Percentiles rank a stretch among this genome's conserved stretches.
These are phyloP conservation scores for Cephus runcator DNA, from an alignment of 2,888 invertebrate species.

Conservation along the genomic window DNA sequence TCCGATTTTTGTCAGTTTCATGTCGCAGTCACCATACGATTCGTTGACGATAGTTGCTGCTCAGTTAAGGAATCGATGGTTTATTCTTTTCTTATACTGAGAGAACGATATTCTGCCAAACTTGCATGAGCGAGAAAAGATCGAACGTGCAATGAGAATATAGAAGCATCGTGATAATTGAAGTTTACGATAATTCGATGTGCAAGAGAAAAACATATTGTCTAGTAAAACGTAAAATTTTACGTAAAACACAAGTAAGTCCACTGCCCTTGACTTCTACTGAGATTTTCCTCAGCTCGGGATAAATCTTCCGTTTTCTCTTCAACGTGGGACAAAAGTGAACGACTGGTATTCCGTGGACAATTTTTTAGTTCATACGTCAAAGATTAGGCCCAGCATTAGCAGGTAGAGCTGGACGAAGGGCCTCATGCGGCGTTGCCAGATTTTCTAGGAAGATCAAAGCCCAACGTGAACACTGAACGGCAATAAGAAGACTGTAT, in stretches of 20 bases:
- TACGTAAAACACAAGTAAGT: not conserved
- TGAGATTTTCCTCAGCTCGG: not conserved
- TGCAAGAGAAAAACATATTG: not conserved
- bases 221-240: not conserved
- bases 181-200: not conserved
- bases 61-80: not conserved
- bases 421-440: slow-evolving; percentile 30
- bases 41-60: not conserved
- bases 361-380: not conserved
- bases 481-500: not conserved
- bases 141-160: not conserved
- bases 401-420: slow-evolving; percentile 1
- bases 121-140: not conserved
- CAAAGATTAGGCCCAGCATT: not conserved
- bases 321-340: not conserved
- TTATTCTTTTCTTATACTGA: not conserved
- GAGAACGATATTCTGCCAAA: not conserved
- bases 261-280: not conserved
- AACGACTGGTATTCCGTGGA: not conserved
- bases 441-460: slow-evolving; percentile 13
- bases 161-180: not conserved
- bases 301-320: not conserved
- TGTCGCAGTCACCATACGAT: slow-evolving; percentile 24
- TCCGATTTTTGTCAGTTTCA: slow-evolving; percentile 8
- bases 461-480: not conserved